Evolutionary conservation across 2,888 invertebrate genomes (phyloP).

Genomic region (Cenopis cana): DNA sequence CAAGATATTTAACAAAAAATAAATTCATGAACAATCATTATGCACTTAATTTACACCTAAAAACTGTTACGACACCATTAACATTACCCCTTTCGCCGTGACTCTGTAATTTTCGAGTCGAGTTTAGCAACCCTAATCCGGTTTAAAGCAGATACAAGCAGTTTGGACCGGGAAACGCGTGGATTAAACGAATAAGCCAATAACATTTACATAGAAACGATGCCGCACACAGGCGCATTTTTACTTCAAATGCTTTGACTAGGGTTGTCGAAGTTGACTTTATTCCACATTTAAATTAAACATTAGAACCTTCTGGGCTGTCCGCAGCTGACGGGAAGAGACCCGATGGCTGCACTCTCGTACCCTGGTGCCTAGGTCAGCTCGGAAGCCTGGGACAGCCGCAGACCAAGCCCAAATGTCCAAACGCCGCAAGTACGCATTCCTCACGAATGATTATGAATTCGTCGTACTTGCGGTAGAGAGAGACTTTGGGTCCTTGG

Average conservation of each 20-base stretch:
- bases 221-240: slow-evolving; percentile 67
- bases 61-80: slow-evolving; percentile 46
- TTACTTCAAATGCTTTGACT: slow-evolving; percentile 56
- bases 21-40: slow-evolving; percentile 24
- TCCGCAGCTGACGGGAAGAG: too few relatives aligned
- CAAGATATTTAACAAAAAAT: neutral
- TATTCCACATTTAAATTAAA: neutral
- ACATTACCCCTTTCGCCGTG: slow-evolving; percentile 41
- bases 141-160: slow-evolving; percentile 74
- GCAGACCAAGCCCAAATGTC: too few relatives aligned
- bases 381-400: too few relatives aligned
- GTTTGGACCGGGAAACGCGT: slow-evolving; percentile 70
- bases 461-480: too few relatives aligned
- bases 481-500: too few relatives aligned
- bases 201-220: slow-evolving; percentile 82
- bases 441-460: too few relatives aligned
- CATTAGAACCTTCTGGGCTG: too few relatives aligned
- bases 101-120: slow-evolving; percentile 53
- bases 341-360: too few relatives aligned
- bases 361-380: too few relatives aligned
- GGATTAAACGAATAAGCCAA: slow-evolving; percentile 79
- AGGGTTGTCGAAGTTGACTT: slow-evolving; percentile 24
- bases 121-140: slow-evolving; percentile 73
- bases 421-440: too few relatives aligned
- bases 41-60: slow-evolving; percentile 43